These are phyloP conservation scores for Grus americana DNA, from an alignment of 2,113 vertebrate species.

Conservation along the genomic window DNA sequence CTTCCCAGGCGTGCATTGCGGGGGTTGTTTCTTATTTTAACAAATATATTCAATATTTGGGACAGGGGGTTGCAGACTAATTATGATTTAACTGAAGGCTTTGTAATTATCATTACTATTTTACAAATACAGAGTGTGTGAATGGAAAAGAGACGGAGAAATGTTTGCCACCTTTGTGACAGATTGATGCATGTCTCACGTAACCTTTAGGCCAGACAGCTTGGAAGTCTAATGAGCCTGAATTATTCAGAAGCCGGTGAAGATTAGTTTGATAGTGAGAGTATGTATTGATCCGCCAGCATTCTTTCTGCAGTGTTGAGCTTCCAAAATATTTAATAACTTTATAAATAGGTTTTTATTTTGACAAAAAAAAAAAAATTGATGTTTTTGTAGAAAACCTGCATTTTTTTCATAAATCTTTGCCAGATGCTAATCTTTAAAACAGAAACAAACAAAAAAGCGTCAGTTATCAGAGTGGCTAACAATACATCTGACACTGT, in stretches of 20 bases:
- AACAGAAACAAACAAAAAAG: background rate
- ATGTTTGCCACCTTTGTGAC: background rate
- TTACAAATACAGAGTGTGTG: background rate
- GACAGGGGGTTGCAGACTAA: background rate
- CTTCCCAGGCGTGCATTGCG: fast-evolving
- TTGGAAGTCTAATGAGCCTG: slow-evolving; percentile 46
- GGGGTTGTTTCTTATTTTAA: background rate
- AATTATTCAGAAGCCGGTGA: slow-evolving; percentile 69
- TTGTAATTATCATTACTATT: background rate
- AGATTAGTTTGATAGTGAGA: slow-evolving; percentile 55
- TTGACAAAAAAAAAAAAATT: background rate
- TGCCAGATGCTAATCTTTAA: background rate
- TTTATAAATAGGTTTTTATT: background rate
- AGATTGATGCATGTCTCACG: background rate
- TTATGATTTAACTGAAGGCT: background rate
- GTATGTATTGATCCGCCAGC: slow-evolving; percentile 47
- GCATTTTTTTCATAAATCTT: fast-evolving
- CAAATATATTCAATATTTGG: background rate
- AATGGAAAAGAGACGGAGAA: background rate
- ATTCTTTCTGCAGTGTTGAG: background rate
- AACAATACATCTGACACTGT: background rate
- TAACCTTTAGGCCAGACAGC: slow-evolving; percentile 54
- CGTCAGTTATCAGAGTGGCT: background rate
- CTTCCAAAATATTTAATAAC: slow-evolving; percentile 14
- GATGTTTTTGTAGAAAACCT: fast-evolving